A percentile compares a stretch with the other conserved stretches of the same genome.
phyloP scores from a whole-genome alignment of 2,113 vertebrate genomes.

The Scalopus aquaticus region DNA sequence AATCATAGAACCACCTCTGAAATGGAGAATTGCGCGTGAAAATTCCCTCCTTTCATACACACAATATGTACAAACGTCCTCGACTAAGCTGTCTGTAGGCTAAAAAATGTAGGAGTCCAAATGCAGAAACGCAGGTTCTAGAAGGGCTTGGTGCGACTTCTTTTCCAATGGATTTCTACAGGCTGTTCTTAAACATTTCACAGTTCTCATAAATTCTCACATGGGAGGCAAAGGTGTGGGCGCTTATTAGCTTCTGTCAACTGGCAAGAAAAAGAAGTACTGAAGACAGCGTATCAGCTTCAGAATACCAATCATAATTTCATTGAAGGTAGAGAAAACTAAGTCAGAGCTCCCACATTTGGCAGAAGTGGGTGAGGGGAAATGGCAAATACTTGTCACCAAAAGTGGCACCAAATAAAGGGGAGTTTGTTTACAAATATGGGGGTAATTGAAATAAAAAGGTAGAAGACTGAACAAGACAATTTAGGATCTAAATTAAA shows the following conservation, averaged over 20 bases:
- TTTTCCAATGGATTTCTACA: not conserved
- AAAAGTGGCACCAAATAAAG: constrained; percentile 21
- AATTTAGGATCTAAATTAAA: constrained; percentile 1
- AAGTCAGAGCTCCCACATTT: not conserved
- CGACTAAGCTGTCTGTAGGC: not conserved
- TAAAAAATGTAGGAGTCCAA: not conserved
- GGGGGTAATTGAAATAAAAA: constrained; percentile 44
- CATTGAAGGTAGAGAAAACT: not conserved
- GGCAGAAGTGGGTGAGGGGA: not conserved
- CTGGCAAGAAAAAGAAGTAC: not conserved
- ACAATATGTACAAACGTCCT: not conserved
- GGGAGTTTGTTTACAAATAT: not conserved
- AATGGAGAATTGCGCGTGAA: not conserved
- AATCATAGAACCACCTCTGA: not conserved
- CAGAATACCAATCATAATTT: constrained; percentile 32
- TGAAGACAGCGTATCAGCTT: not conserved
- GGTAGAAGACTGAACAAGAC: not conserved
- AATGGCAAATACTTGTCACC: constrained; percentile 23
- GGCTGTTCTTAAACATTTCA: constrained; percentile 24
- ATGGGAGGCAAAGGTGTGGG: not conserved
- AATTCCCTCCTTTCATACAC: not conserved
- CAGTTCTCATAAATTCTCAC: constrained; percentile 38
- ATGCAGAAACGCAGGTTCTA: not conserved
- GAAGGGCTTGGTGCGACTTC: not conserved
- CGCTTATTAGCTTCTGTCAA: not conserved